These are phyloP conservation scores for Reticulitermes lucifugus DNA, from an alignment of 2,888 invertebrate genomes.

Conservation along the genomic window DNA sequence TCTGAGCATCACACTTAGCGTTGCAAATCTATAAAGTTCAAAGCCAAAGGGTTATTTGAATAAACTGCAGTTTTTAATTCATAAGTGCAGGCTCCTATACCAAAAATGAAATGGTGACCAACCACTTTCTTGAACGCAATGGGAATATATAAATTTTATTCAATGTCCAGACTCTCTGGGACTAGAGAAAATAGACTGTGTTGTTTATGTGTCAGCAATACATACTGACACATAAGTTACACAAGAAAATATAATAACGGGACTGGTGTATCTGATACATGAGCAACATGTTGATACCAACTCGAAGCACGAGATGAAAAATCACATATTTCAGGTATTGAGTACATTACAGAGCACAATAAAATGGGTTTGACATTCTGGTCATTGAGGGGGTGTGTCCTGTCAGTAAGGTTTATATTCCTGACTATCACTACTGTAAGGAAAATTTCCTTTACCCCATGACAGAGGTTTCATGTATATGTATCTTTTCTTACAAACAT, in stretches of 20 bases:
- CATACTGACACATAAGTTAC: not conserved
- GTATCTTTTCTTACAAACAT: too few relatives aligned
- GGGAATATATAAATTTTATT: not conserved
- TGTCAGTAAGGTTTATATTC: not conserved
- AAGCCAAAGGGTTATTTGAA: too few relatives aligned
- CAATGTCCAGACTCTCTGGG: not conserved
- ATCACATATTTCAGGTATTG: too few relatives aligned
- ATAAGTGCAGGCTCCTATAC: not conserved
- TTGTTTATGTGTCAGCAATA: not conserved
- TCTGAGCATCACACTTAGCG: too few relatives aligned
- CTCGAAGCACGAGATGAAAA: not conserved
- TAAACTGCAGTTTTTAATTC: not conserved
- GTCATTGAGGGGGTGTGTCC: not conserved
- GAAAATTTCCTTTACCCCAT: too few relatives aligned
- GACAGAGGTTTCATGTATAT: too few relatives aligned
- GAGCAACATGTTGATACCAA: not conserved
- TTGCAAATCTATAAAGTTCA: too few relatives aligned
- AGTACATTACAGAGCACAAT: not conserved
- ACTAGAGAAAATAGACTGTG: not conserved
- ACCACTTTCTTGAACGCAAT: not conserved
- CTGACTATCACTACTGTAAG: too few relatives aligned
- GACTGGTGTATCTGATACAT: not conserved
- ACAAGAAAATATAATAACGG: not conserved
- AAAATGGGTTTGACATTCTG: not conserved
- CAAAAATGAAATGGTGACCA: not conserved